Evolutionary conservation across 2,113 vertebrate species (phyloP).

Genomic region (Ibidorhyncha struthersii): DNA sequence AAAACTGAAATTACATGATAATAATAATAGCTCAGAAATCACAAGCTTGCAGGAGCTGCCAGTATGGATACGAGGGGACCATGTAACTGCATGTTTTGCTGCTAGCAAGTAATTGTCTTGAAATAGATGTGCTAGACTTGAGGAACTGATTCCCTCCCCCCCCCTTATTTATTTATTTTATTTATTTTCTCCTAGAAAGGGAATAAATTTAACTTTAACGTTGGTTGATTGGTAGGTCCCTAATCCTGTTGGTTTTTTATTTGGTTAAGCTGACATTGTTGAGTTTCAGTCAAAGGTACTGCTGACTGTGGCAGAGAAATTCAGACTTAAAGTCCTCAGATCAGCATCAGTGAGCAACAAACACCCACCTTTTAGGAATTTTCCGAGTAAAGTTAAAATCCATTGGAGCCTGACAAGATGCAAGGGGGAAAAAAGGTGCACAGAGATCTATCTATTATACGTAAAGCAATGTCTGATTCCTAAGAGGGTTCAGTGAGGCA

Average conservation of each 20-base stretch:
- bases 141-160: not conserved
- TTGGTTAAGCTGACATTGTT: not conserved
- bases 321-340: not conserved
- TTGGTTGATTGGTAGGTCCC: not conserved
- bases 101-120: not conserved
- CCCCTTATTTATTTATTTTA: not conserved
- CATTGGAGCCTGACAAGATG: not conserved
- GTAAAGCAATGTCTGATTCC: not conserved
- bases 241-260: not conserved
- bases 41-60: constrained; percentile 10
- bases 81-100: not conserved
- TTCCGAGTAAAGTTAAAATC: not conserved
- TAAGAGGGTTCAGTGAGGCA: not conserved
- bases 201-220: not conserved
- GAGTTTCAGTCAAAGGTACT: not conserved
- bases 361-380: not conserved
- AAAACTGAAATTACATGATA: not conserved
- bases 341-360: not conserved
- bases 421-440: not conserved
- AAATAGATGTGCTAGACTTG: not conserved
- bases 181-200: not conserved
- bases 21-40: not conserved
- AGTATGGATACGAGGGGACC: not conserved
- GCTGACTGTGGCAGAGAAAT: not conserved
- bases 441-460: not conserved